Evolutionary conservation across 1,140 invertebrate species (phyloP).

Genomic region (Heterodera carotae): DNA sequence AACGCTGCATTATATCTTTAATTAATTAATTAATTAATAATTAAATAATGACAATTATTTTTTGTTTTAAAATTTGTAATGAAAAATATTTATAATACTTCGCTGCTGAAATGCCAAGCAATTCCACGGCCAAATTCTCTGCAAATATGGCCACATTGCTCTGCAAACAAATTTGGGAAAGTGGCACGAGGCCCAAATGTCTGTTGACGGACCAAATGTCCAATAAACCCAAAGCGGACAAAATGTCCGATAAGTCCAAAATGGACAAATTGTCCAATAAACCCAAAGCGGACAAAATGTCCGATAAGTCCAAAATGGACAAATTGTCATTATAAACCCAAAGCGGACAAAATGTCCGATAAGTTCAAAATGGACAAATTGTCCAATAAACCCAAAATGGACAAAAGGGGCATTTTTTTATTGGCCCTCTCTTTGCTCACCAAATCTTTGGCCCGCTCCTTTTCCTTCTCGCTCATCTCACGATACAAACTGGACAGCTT

Average conservation of each 20-base stretch:
- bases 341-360: too few relatives aligned
- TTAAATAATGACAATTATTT: not conserved
- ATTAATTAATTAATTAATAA: not conserved
- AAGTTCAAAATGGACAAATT: too few relatives aligned
- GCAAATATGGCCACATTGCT: constrained; percentile 89
- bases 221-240: too few relatives aligned
- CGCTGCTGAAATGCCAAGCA: constrained; percentile 87
- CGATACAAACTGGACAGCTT: constrained; percentile 82
- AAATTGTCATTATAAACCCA: too few relatives aligned
- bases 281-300: too few relatives aligned
- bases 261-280: too few relatives aligned
- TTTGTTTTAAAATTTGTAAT: too few relatives aligned
- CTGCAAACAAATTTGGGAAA: constrained; percentile 59
- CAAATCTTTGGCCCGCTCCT: constrained; percentile 93
- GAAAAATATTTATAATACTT: constrained; percentile 66
- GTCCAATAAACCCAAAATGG: too few relatives aligned
- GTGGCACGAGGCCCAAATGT: not conserved
- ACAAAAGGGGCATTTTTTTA: too few relatives aligned
- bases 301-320: constrained; percentile 1
- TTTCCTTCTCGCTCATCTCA: constrained; percentile 85
- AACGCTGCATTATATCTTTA: constrained; percentile 80
- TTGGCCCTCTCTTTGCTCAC: not conserved
- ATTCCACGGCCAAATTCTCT: constrained; percentile 92
- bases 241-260: too few relatives aligned
- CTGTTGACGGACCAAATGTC: too few relatives aligned